These are phyloP conservation scores for Anolis carolinensis DNA, from an alignment of 2,113 vertebrate genomes.

Conservation along the genomic window DNA sequence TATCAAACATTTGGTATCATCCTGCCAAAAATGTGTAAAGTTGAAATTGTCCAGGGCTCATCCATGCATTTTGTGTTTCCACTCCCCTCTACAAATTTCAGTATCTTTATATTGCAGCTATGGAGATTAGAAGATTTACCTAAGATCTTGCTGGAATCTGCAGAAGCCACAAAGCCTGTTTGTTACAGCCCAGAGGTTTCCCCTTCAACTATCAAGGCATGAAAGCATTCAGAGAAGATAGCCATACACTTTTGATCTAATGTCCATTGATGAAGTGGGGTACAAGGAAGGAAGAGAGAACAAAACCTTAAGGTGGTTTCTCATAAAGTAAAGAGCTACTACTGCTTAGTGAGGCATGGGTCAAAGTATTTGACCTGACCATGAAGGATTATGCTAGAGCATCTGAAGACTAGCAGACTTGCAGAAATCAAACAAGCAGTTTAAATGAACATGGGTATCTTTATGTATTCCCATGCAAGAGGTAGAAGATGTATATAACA, in stretches of 20 bases:
- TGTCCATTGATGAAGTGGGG: slow-evolving; percentile 10
- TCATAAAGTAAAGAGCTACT: slow-evolving; percentile 61
- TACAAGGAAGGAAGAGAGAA: background rate
- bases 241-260: slow-evolving; percentile 14
- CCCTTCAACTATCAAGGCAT: background rate
- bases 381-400: slow-evolving; percentile 39
- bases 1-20: background rate
- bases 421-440: slow-evolving; percentile 43
- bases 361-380: slow-evolving; percentile 50
- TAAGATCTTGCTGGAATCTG: slow-evolving; percentile 39
- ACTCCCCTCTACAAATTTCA: background rate
- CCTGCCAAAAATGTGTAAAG: background rate
- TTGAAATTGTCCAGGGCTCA: background rate
- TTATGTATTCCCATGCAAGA: slow-evolving; percentile 12
- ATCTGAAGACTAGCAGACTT: slow-evolving; percentile 48
- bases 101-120: background rate
- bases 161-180: background rate
- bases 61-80: background rate
- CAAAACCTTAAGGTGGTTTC: slow-evolving; percentile 39
- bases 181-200: background rate
- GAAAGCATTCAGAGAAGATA: slow-evolving; percentile 39
- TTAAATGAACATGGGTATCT: slow-evolving; percentile 33
- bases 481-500: background rate
- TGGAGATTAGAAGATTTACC: background rate
- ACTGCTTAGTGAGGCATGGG: slow-evolving; percentile 59